Evolutionary conservation across 2,113 vertebrate species (phyloP).

Genomic region (Myanophis thanlyinensis): DNA sequence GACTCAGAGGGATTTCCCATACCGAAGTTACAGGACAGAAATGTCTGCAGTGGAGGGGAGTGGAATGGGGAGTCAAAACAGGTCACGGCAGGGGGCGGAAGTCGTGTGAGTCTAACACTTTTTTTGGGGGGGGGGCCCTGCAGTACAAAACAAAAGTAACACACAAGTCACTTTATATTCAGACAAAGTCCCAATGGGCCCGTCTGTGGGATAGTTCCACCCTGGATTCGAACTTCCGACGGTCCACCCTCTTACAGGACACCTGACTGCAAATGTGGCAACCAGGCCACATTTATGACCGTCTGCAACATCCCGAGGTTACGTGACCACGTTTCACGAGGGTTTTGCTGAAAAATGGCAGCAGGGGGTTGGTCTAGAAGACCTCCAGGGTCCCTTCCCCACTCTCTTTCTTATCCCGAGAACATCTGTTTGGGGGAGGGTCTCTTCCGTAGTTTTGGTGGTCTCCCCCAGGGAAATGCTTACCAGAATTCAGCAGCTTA

Average conservation of each 20-base stretch:
- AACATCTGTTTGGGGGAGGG: neutral
- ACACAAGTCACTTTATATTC: too few species aligned
- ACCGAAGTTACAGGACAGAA: neutral
- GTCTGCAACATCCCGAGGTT: neutral
- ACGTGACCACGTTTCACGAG: neutral
- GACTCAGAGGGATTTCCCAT: neutral
- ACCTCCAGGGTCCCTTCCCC: neutral
- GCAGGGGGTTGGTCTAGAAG: neutral
- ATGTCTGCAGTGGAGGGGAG: too few species aligned
- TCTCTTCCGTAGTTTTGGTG: neutral
- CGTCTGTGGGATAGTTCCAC: too few species aligned
- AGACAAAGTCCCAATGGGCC: too few species aligned
- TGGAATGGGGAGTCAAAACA: neutral
- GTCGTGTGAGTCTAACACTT: neutral
- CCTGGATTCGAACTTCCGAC: too few species aligned
- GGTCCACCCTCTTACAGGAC: too few species aligned
- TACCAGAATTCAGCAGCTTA: constrained; percentile 74
- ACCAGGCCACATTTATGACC: neutral
- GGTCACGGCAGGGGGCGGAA: neutral
- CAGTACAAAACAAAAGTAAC: neutral
- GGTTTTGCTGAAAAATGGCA: neutral
- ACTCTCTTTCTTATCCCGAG: neutral
- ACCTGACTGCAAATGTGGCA: too few species aligned
- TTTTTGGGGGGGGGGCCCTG: neutral
- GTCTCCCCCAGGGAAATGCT: neutral